phyloP scores from a whole-genome alignment of 30 jellyfish, hydroid and myxozoan species.

The Aurelia aurita region DNA sequence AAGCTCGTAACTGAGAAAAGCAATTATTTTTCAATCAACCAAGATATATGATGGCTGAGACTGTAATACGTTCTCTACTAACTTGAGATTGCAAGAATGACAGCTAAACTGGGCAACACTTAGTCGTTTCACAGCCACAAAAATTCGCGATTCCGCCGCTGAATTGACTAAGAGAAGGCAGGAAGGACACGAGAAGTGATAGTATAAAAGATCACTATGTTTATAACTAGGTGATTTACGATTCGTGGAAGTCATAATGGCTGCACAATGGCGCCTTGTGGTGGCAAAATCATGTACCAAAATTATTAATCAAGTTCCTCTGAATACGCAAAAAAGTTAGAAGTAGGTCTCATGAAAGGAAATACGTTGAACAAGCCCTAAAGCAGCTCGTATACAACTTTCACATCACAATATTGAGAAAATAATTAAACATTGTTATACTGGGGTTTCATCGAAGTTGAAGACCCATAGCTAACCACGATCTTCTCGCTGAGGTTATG shows the following conservation, averaged over 20 bases:
- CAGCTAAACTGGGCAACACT: slow-evolving; percentile 7
- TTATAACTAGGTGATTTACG: slow-evolving; percentile 51
- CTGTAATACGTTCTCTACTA: slow-evolving; percentile 9
- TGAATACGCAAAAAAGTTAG: no score
- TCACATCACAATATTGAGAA: background rate
- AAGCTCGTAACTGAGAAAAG: slow-evolving; percentile 17
- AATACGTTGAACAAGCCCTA: background rate
- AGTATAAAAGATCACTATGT: slow-evolving; percentile 19
- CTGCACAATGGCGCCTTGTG: slow-evolving; percentile 66
- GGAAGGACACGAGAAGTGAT: slow-evolving; percentile 67
- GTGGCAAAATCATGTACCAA: slow-evolving; percentile 39
- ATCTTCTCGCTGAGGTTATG: no score
- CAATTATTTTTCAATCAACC: slow-evolving; percentile 61
- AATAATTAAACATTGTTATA: background rate
- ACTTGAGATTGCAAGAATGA: background rate
- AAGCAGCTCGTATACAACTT: background rate
- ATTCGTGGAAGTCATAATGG: slow-evolving; percentile 41
- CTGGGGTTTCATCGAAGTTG: no score
- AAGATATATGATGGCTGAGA: slow-evolving; percentile 13
- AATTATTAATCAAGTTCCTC: no score
- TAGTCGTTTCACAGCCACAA: slow-evolving; percentile 38
- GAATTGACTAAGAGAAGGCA: slow-evolving; percentile 23
- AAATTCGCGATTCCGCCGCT: slow-evolving; percentile 23
- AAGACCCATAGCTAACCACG: no score
- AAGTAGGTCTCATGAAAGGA: background rate